phyloP scores from a whole-genome alignment of 2,888 invertebrate genomes.

The Philonicus albiceps region DNA sequence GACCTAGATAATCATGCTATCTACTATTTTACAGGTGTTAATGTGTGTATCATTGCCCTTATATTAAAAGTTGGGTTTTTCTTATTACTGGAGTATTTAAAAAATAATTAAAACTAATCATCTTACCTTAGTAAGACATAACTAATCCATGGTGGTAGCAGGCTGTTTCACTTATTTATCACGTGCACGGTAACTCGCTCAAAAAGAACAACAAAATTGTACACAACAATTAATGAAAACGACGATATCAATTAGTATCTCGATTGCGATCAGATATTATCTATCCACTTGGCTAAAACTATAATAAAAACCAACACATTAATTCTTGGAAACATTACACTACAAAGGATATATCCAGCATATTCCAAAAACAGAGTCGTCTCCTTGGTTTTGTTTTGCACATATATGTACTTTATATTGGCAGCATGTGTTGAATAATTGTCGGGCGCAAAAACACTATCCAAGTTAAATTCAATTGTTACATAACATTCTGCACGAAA shows the following conservation, averaged over 20 bases:
- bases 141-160: neutral
- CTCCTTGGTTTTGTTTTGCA: constrained; percentile 9
- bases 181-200: neutral
- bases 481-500: neutral
- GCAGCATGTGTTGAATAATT: neutral
- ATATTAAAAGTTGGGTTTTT: neutral
- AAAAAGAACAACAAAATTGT: neutral
- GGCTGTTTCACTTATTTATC: neutral
- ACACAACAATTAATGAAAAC: neutral
- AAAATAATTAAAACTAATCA: neutral
- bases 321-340: neutral
- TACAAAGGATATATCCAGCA: neutral
- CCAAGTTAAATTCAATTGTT: neutral
- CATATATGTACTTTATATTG: neutral
- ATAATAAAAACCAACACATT: neutral
- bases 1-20: neutral
- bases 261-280: neutral
- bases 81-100: neutral
- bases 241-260: neutral
- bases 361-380: neutral
- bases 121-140: neutral
- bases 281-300: constrained; percentile 1
- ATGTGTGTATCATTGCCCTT: neutral
- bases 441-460: neutral
- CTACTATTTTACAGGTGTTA: neutral